Percentiles rank a stretch among this genome's conserved stretches.
Conservation (phyloP, 2,888 invertebrate genomes). For the Cosmia pyralina region DNA sequence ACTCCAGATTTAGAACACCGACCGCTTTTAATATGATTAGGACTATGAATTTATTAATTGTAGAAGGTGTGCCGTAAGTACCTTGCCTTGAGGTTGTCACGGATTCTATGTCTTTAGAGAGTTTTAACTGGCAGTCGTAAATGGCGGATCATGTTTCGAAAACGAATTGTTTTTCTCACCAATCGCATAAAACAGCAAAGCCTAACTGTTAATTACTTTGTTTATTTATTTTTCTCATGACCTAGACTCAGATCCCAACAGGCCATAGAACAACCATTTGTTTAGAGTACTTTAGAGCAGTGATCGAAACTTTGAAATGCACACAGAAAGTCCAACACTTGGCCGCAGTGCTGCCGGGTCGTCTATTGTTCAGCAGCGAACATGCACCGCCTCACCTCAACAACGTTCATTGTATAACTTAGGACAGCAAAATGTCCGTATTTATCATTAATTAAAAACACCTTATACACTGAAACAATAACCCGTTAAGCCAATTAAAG, state of each 20-base stretch:
- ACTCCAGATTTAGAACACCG: conserved; percentile 36
- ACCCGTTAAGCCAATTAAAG: conserved; percentile 48
- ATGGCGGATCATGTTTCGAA: background rate
- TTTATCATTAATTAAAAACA: conserved; percentile 58
- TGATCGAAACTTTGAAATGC: conserved; percentile 32
- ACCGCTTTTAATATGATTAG: conserved; percentile 46
- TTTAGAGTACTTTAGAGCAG: conserved; percentile 18
- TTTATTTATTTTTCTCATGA: background rate
- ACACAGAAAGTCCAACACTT: conserved; percentile 38
- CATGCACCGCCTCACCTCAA: conserved; percentile 19
- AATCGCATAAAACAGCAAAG: background rate
- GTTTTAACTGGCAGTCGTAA: background rate
- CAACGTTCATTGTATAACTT: conserved; percentile 37
- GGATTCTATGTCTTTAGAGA: background rate
- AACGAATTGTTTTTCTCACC: background rate
- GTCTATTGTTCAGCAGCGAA: conserved; percentile 46
- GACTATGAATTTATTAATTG: conserved; percentile 42
- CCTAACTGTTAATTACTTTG: background rate
- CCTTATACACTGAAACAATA: conserved; percentile 58
- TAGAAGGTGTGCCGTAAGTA: conserved; percentile 11
- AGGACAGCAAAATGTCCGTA: conserved; percentile 33
- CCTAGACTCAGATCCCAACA: background rate
- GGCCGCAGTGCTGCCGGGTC: conserved; percentile 28
- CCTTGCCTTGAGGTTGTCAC: conserved; percentile 19
- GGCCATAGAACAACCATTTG: conserved; percentile 12